Conservation (phyloP, 2,797 vertebrate species). For the Monodelphis domestica region DNA sequence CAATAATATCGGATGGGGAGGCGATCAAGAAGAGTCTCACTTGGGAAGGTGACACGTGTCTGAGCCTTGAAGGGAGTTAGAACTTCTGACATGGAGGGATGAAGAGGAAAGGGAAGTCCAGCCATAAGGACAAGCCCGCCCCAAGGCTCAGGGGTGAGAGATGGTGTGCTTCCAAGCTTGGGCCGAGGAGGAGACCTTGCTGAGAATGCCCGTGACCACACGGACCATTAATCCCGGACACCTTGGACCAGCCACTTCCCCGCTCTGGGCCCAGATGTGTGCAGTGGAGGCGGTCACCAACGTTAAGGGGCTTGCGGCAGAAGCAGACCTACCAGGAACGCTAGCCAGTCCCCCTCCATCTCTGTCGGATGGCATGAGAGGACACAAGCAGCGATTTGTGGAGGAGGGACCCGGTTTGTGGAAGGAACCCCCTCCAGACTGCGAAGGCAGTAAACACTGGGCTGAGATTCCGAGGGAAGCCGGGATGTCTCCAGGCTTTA, state of each 20-base stretch:
- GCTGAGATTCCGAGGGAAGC: background rate
- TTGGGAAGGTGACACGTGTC: too few species aligned
- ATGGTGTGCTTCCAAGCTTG: background rate
- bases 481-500: constrained; percentile 5
- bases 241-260: background rate
- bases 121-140: background rate
- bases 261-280: background rate
- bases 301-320: background rate
- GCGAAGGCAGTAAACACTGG: constrained; percentile 5
- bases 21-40: too few species aligned
- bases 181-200: background rate
- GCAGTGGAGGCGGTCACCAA: too few species aligned
- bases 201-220: background rate
- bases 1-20: background rate
- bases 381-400: background rate
- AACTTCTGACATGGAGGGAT: background rate
- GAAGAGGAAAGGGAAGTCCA: background rate
- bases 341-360: background rate
- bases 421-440: constrained; percentile 6
- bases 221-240: background rate
- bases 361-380: background rate
- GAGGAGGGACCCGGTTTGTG: background rate
- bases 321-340: background rate
- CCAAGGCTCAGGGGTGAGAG: background rate
- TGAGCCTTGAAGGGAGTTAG: background rate